A percentile compares a stretch with the other conserved stretches of the same genome.
Evolutionary conservation across 2,888 invertebrate species (phyloP).

Genomic region (Drosophila falleni): DNA sequence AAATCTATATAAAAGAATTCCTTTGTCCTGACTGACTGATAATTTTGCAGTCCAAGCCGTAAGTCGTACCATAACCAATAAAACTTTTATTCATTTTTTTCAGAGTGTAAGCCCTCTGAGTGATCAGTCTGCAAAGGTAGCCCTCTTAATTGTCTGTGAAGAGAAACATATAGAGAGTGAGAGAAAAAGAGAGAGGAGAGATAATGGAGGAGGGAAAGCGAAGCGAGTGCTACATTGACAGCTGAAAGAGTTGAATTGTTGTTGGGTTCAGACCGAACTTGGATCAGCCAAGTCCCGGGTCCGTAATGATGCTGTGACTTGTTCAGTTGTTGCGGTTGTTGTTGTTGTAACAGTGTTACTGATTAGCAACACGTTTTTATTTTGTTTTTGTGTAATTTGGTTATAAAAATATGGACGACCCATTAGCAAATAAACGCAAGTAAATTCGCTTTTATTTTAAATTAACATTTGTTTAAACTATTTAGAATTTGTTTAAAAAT

Average conservation of each 20-base stretch:
- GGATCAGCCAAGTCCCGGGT: slow-evolving; percentile 34
- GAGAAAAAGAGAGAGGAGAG: slow-evolving; percentile 7
- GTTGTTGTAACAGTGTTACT: slow-evolving; percentile 17
- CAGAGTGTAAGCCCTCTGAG: slow-evolving; percentile 4
- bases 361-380: slow-evolving; percentile 57
- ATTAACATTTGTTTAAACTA: slow-evolving; percentile 8
- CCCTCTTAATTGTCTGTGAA: slow-evolving; percentile 11
- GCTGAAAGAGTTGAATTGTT: slow-evolving; percentile 21
- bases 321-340: slow-evolving; percentile 31
- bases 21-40: too few relatives aligned
- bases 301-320: slow-evolving; percentile 57
- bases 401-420: slow-evolving; percentile 50
- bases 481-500: slow-evolving; percentile 25
- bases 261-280: background rate
- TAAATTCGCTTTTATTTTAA: slow-evolving; percentile 35
- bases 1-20: too few relatives aligned
- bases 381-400: slow-evolving; percentile 70
- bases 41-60: too few relatives aligned
- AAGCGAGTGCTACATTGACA: slow-evolving; percentile 36
- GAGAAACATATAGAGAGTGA: slow-evolving; percentile 2
- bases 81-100: background rate
- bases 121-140: slow-evolving; percentile 52
- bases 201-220: slow-evolving; percentile 3
- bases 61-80: too few relatives aligned
- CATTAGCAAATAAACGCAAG: slow-evolving; percentile 79